Evolutionary conservation across 1,140 invertebrate species (phyloP), one percentile per base, ranked within the genome.

Genomic region (Proales similis): DNA sequence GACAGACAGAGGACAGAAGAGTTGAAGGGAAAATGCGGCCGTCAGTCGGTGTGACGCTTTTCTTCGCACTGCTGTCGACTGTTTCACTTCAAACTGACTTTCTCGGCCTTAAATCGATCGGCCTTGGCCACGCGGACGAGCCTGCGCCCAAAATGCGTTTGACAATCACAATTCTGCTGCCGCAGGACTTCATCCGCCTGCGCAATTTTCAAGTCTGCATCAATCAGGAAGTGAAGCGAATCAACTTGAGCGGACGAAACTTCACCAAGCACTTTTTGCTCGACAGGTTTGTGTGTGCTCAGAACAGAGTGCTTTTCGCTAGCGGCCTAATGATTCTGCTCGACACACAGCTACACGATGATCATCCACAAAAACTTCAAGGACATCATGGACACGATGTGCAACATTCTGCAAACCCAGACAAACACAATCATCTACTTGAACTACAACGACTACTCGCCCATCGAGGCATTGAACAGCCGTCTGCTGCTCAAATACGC

Each of bases 201-300:
- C 51, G 51, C 20, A 57, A 57, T 57, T 57, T 57, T 24, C 39
- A 57, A 42, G 51, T 57, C 22, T 57, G 51, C 32, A 57, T 57
- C 9, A 57, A 57, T 19, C 39, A 57, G 45, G 51, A 57, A 57
- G 45, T 57, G 51, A 29, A 57, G 27, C 17, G 51, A 20, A 57
- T 57, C 4, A 57, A 57, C 27, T 42, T 42, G 20, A 42, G 51
- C 6, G 45, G 30, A 42, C 45, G 51, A 42, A 27, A 36, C 4
- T 57, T 57, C 30, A 57, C 20, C 2, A 57, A 57, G 45, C 6
- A 57, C 19, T 57, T 57, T 42, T 57, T 42, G 39, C 30, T 57
- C n/a, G 51, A 57, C 2, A 57, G 49, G 49, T 53, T 14, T 33
- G 26, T 53, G n/a, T 6, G 32, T 30, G 11, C 30, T 22, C 20